Base-by-base conservation (phyloP, 2,113 vertebrate species). In the Polypterus bichir region DNA sequence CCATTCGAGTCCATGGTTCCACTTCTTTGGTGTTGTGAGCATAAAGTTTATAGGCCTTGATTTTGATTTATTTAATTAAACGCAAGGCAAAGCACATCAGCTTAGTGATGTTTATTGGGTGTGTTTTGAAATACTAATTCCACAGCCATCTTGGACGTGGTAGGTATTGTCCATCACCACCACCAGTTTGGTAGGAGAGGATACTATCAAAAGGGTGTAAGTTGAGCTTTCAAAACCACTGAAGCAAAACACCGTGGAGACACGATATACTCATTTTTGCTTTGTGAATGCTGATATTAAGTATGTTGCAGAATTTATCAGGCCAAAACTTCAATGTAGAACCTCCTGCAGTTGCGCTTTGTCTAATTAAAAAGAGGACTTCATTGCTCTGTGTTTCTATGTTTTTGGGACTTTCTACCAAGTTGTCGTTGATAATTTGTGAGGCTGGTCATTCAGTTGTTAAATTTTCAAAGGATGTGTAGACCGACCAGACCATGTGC, bases 1-100 rank as follows among this genome's bases (percentile, higher is more conserved):
- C 59, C 58, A 59, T 68, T 70, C 63, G 59, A 66, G 59, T 65
- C 49, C 63, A 68, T 65, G 61, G 59, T 70, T 65, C 56, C 59
- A 55, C 44, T 10, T 48, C 47, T 57, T 68, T 11, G 53, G 58
- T 60, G 53, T 56, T 49, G 54, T 60, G 47, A 67, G 59, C 56
- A 27, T 27, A 49, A 11, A 53, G 27, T 51, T 66, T 64, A 57
- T 57, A 54, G 65, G 62, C 65, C 62, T 47, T 64, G 56, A 54
- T 48, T 51, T 54, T 56, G 11, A 69, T 45, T 67, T 47, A 56
- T 58, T 62, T 57, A 51, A 66, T 46, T 45, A 45, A 66, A 59
- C 47, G 59, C 62, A 66, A 48, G 63, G 57, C 58, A 59, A 63
- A 59, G 49, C 65, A n/a, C 46, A 54, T 63, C 65, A 62, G 65